phyloP scores from a whole-genome alignment of 2,888 invertebrate species.

The Drosophila austrosaltans region DNA sequence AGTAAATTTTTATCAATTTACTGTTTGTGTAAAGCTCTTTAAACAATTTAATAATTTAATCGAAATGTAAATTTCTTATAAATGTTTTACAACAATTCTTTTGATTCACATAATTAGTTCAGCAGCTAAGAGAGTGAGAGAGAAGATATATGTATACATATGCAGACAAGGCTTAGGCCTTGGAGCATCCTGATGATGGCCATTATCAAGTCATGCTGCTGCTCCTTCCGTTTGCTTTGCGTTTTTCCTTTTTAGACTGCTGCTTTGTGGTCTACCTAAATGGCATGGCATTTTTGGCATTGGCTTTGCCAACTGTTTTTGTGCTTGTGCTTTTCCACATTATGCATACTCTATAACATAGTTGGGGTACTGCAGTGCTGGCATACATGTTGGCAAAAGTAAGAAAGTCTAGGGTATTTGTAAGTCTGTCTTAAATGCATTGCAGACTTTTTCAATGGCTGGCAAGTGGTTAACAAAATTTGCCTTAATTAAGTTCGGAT shows the following conservation, averaged over 20 bases:
- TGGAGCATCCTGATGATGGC: slow-evolving; percentile 48
- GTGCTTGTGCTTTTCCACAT: not conserved
- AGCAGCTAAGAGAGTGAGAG: not conserved
- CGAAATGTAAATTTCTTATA: no score
- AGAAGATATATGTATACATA: not conserved
- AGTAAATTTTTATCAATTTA: no score
- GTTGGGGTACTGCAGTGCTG: not conserved
- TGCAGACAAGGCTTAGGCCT: slow-evolving; percentile 47
- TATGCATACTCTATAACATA: not conserved
- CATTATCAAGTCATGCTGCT: slow-evolving; percentile 46
- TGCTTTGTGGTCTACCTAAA: slow-evolving; percentile 15
- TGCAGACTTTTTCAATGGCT: not conserved
- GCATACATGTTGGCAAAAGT: not conserved
- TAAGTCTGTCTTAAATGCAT: not conserved
- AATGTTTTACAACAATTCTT: slow-evolving; percentile 11
- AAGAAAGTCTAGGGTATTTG: not conserved
- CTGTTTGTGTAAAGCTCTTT: no score
- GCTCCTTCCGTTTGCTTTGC: slow-evolving; percentile 26
- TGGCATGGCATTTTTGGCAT: slow-evolving; percentile 16
- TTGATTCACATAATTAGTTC: slow-evolving; percentile 3
- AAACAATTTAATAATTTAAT: no score
- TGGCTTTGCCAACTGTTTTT: not conserved
- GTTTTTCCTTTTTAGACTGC: slow-evolving; percentile 11
- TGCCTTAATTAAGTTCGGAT: slow-evolving; percentile 6
- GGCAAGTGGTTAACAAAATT: slow-evolving; percentile 4